Percentiles rank a stretch among this genome's conserved stretches.
phyloP scores from a whole-genome alignment of 2,797 vertebrate species.

The Petrocephalus schoutedeni region DNA sequence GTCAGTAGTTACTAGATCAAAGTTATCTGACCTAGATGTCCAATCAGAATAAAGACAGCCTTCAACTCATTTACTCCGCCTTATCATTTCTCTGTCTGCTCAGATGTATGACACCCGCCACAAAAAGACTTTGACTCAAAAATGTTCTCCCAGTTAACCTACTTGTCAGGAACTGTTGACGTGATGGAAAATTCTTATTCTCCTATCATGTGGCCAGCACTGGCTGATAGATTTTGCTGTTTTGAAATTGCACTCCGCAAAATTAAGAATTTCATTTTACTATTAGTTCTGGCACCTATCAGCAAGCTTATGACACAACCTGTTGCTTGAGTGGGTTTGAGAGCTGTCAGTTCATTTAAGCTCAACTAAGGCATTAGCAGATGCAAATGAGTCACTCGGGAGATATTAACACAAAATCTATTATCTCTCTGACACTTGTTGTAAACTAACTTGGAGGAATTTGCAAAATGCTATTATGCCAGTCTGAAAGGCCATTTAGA shows the following conservation, averaged over 20 bases:
- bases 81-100: neutral
- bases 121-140: conserved; percentile 29
- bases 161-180: conserved; percentile 5
- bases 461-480: neutral
- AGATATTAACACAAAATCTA: neutral
- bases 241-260: neutral
- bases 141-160: conserved; percentile 17
- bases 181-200: conserved; percentile 25
- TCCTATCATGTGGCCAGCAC: neutral
- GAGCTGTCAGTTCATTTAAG: neutral
- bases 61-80: neutral
- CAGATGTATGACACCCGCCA: conserved; percentile 9
- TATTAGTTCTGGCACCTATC: conserved; percentile 24
- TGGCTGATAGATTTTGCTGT: neutral
- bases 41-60: neutral
- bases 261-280: conserved; percentile 13
- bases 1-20: neutral
- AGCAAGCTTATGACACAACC: conserved; percentile 18
- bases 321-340: neutral
- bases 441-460: conserved; percentile 5
- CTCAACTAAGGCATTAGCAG: neutral
- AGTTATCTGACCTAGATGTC: neutral
- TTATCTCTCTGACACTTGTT: conserved; percentile 3
- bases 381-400: neutral
- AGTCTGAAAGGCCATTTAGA: neutral